Percentiles rank a stretch among this genome's conserved stretches.
Conservation (phyloP, 2,888 invertebrate species). For the Siphlonurus alternatus region DNA sequence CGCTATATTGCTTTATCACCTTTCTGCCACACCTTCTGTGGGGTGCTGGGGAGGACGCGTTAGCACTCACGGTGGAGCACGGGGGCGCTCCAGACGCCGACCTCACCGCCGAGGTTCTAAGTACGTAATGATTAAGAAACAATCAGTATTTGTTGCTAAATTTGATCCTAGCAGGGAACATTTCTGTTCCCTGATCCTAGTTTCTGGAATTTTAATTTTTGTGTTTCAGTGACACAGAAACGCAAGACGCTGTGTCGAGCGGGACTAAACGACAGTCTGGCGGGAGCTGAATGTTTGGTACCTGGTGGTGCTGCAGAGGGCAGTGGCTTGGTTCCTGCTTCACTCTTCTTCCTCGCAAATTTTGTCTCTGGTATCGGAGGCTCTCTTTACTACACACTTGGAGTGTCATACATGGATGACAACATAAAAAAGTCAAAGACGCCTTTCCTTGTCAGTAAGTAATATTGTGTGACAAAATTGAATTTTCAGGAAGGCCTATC, state of each 20-base stretch:
- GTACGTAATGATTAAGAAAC: too few relatives aligned
- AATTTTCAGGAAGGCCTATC: too few relatives aligned
- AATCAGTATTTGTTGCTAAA: background rate
- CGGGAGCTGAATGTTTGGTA: slow-evolving; percentile 22
- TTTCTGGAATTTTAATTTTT: background rate
- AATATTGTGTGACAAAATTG: too few relatives aligned
- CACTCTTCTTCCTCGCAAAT: slow-evolving; percentile 47
- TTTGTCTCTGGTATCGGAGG: slow-evolving; percentile 54
- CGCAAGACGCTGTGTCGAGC: slow-evolving; percentile 36
- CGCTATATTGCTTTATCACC: slow-evolving; percentile 45
- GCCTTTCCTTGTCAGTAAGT: slow-evolving; percentile 48
- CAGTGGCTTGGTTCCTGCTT: slow-evolving; percentile 41
- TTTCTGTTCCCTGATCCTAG: background rate
- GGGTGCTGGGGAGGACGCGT: slow-evolving; percentile 47
- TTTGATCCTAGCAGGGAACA: too few relatives aligned
- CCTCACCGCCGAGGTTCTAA: background rate
- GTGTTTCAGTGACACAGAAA: slow-evolving; percentile 27
- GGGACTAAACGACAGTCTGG: slow-evolving; percentile 15
- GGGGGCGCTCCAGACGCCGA: slow-evolving; percentile 22
- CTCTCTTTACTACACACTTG: slow-evolving; percentile 47
- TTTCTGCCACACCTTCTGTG: slow-evolving; percentile 50
- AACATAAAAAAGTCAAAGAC: slow-evolving; percentile 57
- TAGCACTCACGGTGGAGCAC: slow-evolving; percentile 41
- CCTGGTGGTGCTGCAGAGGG: slow-evolving; percentile 29
- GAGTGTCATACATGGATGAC: slow-evolving; percentile 58